These are phyloP conservation scores for Hippocampus kuda DNA, from an alignment of 2,797 vertebrate genomes.

Conservation along the genomic window DNA sequence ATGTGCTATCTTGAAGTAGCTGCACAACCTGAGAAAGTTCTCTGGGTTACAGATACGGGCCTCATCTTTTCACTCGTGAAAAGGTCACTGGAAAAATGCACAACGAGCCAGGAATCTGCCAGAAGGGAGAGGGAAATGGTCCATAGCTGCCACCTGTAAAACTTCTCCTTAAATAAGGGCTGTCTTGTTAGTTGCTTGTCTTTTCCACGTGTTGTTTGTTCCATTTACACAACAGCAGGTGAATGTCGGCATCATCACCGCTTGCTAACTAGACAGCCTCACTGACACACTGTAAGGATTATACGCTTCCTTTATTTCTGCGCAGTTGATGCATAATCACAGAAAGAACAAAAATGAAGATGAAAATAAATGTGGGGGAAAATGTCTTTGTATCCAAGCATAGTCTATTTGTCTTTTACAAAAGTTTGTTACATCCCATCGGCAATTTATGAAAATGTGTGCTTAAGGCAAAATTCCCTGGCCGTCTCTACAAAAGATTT, in stretches of 20 bases:
- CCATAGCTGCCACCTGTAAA: neutral
- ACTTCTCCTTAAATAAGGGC: neutral
- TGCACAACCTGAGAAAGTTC: neutral
- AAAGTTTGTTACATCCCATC: conserved; percentile 42
- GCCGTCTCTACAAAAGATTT: conserved; percentile 29
- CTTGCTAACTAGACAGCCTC: neutral
- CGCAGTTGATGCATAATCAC: neutral
- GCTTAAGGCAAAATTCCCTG: conserved; percentile 38
- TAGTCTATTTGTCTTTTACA: conserved; percentile 15
- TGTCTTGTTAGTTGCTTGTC: neutral
- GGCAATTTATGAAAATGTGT: conserved; percentile 35
- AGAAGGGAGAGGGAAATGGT: neutral
- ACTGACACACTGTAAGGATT: neutral
- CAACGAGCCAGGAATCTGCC: neutral
- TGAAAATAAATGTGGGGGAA: neutral
- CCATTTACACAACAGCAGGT: neutral
- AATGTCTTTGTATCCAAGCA: neutral
- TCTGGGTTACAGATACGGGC: neutral
- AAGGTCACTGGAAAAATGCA: neutral
- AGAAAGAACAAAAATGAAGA: neutral
- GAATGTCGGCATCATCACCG: neutral
- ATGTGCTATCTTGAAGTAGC: neutral
- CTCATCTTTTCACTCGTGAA: neutral
- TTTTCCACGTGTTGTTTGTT: neutral
- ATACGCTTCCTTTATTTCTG: neutral